These are phyloP conservation scores for Chaetoderma sp. DNA, from an alignment of 2,888 invertebrate genomes.

Conservation along the genomic window DNA sequence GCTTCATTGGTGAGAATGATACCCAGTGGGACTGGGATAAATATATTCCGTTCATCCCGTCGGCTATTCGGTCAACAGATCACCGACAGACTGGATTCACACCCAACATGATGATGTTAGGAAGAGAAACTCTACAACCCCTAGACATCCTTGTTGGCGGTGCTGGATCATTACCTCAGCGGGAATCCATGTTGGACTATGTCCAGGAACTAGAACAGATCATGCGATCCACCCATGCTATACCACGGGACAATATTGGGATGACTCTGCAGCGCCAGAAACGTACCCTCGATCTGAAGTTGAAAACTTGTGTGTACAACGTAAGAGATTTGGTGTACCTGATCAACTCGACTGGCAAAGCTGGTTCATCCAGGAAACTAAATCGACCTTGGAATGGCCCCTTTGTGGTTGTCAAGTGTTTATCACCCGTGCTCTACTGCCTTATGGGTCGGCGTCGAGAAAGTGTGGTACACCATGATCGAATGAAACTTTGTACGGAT, in stretches of 20 bases:
- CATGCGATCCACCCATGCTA: neutral
- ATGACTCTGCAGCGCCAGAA: neutral
- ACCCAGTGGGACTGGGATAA: too few relatives aligned
- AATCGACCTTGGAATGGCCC: neutral
- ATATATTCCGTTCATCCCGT: neutral
- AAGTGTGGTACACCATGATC: neutral
- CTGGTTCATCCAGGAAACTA: neutral
- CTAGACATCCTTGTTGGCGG: neutral
- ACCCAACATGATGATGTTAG: neutral
- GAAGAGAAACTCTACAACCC: neutral
- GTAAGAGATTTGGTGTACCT: neutral
- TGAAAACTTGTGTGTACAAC: neutral
- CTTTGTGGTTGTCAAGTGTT: neutral
- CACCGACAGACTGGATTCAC: neutral
- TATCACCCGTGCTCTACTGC: neutral
- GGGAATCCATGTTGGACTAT: neutral
- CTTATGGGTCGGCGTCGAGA: neutral
- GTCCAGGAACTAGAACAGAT: neutral
- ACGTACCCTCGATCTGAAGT: neutral
- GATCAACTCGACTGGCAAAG: neutral
- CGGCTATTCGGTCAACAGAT: neutral
- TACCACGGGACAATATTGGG: neutral
- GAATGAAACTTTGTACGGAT: neutral
- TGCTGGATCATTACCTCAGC: neutral
- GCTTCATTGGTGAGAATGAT: constrained; percentile 9